Conservation (phyloP, 2,113 vertebrate species). For the Thalassarche chlororhynchos region DNA sequence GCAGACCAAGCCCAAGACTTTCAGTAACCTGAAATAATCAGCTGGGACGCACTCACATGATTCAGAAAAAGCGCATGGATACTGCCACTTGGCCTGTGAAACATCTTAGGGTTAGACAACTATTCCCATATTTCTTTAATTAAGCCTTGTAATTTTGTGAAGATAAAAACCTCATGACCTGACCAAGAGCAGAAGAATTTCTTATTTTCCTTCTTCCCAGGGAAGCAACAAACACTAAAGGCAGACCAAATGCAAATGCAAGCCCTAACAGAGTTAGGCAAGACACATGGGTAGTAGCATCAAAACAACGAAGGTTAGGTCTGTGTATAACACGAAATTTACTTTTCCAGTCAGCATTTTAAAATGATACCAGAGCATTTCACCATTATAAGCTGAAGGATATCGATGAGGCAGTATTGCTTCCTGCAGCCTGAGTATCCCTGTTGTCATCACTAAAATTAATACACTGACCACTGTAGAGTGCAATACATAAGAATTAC, state of each 20-base stretch:
- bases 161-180: not conserved
- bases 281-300: not conserved
- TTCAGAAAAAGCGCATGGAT: not conserved
- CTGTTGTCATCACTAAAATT: not conserved
- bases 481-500: not conserved
- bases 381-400: not conserved
- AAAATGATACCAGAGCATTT: not conserved
- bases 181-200: not conserved
- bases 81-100: not conserved
- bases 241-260: not conserved
- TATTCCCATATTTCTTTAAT: not conserved
- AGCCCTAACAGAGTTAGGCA: not conserved
- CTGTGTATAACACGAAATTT: not conserved
- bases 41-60: not conserved
- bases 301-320: not conserved
- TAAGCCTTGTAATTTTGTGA: not conserved
- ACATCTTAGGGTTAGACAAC: not conserved
- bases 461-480: not conserved
- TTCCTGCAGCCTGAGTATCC: not conserved
- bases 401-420: not conserved
- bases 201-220: not conserved
- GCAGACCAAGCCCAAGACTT: not conserved
- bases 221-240: not conserved
- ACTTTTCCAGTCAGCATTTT: not conserved
- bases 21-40: not conserved